phyloP scores from a whole-genome alignment of 1,140 invertebrate genomes.

The Zaprionus vittiger region DNA sequence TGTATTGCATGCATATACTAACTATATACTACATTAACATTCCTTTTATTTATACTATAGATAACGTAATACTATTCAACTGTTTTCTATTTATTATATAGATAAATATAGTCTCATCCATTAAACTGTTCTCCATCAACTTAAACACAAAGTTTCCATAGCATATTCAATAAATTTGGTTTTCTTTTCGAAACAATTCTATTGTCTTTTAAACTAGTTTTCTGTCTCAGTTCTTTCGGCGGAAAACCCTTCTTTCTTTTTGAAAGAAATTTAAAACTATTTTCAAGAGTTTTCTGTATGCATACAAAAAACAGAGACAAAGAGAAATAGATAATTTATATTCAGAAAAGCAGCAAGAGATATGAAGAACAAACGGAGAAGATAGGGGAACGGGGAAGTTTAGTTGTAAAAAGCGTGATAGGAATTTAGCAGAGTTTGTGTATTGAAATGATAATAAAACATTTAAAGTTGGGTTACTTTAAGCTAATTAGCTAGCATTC shows the following conservation, averaged over 20 bases:
- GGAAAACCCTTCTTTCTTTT: background rate
- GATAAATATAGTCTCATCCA: background rate
- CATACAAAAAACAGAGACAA: background rate
- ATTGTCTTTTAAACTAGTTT: background rate
- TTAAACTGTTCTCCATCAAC: background rate
- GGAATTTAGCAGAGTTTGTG: background rate
- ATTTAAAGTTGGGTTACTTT: background rate
- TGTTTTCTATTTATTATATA: background rate
- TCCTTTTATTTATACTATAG: too few species aligned
- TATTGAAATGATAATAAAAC: background rate
- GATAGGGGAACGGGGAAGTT: background rate
- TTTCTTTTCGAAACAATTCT: background rate
- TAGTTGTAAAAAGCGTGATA: background rate
- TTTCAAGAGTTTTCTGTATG: background rate
- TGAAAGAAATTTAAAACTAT: slow-evolving; percentile 9
- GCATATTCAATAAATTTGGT: background rate
- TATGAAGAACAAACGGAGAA: background rate
- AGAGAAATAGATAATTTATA: slow-evolving; percentile 2
- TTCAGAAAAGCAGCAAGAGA: slow-evolving; percentile 5
- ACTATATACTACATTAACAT: background rate
- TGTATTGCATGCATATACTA: background rate
- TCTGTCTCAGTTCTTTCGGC: background rate
- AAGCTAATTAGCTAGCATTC: background rate
- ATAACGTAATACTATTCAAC: background rate
- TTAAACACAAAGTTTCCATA: background rate